These are phyloP conservation scores for Hyposoter didymator DNA, from an alignment of 2,888 invertebrate species.

Conservation along the genomic window DNA sequence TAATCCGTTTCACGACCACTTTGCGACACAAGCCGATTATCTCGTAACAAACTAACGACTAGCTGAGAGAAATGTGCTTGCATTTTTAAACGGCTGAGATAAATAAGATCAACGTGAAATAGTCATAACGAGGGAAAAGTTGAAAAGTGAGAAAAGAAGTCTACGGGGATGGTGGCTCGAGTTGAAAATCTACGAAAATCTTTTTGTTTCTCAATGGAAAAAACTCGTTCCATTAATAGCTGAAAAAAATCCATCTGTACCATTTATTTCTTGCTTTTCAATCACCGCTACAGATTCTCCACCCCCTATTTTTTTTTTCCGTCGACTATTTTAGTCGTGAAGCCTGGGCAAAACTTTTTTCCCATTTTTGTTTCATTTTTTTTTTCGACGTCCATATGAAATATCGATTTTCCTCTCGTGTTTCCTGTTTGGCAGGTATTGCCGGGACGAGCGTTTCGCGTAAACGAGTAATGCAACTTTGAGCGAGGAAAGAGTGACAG, in stretches of 20 bases:
- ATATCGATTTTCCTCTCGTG: slow-evolving; percentile 61
- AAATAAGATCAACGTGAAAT: slow-evolving; percentile 10
- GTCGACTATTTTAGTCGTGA: slow-evolving; percentile 6
- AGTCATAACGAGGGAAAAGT: background rate
- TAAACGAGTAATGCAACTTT: slow-evolving; percentile 60
- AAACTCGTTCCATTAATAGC: slow-evolving; percentile 52
- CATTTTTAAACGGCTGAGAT: slow-evolving; percentile 26
- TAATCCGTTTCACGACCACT: slow-evolving; percentile 66
- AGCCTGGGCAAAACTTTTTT: background rate
- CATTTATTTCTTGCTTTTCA: slow-evolving; percentile 47
- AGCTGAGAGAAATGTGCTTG: slow-evolving; percentile 32
- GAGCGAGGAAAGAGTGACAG: slow-evolving; percentile 8
- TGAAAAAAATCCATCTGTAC: slow-evolving; percentile 12
- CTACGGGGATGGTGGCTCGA: background rate
- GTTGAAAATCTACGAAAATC: slow-evolving; percentile 10
- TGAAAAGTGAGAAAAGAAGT: background rate
- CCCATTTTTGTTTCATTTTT: background rate
- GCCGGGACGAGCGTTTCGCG: slow-evolving; percentile 32
- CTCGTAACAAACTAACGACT: slow-evolving; percentile 59
- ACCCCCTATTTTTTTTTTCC: background rate
- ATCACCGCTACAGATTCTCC: slow-evolving; percentile 24
- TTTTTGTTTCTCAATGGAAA: slow-evolving; percentile 3
- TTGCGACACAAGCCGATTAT: slow-evolving; percentile 66
- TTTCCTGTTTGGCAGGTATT: slow-evolving; percentile 61
- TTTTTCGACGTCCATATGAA: slow-evolving; percentile 39